phyloP scores from a whole-genome alignment of 2,797 vertebrate genomes.

The Coilia nasus region DNA sequence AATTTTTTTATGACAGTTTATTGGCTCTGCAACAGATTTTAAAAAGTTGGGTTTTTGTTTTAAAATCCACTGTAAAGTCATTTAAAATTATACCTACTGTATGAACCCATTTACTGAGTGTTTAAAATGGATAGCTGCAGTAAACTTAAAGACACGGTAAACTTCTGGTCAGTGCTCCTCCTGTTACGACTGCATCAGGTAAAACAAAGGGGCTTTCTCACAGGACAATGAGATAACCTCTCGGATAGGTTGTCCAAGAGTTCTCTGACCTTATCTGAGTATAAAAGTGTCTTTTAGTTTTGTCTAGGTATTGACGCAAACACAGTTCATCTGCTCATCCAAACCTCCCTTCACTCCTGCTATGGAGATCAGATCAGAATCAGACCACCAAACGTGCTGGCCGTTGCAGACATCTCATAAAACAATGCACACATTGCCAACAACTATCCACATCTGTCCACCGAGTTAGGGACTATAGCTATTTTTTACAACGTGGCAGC shows the following conservation, averaged over 20 bases:
- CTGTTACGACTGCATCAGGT: background rate
- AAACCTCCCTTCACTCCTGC: background rate
- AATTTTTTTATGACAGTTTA: too few species aligned
- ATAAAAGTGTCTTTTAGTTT: background rate
- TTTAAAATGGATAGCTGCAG: background rate
- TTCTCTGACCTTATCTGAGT: background rate
- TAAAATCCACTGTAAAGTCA: background rate
- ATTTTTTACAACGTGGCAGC: background rate
- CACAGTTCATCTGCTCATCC: background rate
- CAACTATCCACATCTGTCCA: too few species aligned
- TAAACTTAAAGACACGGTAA: background rate
- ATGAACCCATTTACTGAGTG: background rate
- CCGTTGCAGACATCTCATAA: background rate
- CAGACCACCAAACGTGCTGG: background rate
- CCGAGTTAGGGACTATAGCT: too few species aligned
- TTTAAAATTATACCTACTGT: background rate
- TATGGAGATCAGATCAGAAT: background rate
- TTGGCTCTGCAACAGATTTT: background rate
- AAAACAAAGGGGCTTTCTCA: background rate
- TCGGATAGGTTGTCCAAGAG: background rate
- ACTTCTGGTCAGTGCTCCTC: background rate
- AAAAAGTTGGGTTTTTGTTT: background rate
- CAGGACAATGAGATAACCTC: background rate
- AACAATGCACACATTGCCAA: too few species aligned
- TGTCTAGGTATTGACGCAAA: background rate